Evolutionary conservation across 1,140 invertebrate species (phyloP).

Genomic region (Diuraphis noxia): DNA sequence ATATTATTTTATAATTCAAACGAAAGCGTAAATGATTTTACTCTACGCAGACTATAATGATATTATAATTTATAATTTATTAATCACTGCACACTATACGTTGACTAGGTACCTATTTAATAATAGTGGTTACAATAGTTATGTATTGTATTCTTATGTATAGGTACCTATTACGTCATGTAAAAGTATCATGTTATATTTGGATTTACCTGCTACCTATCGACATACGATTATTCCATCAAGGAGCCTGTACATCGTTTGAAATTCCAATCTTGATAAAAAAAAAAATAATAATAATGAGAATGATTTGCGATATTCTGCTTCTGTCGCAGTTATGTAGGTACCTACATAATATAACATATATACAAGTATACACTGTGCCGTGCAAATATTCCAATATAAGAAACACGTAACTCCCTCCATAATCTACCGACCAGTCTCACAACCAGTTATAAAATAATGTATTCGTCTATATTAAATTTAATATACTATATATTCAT

Average conservation of each 20-base stretch:
- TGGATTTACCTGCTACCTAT: neutral
- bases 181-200: neutral
- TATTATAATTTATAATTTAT: neutral
- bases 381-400: neutral
- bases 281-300: neutral
- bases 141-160: too few relatives aligned
- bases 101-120: neutral
- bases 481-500: neutral
- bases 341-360: neutral
- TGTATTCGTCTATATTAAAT: neutral
- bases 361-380: neutral
- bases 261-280: constrained; percentile 7
- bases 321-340: neutral
- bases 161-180: neutral
- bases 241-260: constrained; percentile 9
- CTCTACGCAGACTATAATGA: neutral
- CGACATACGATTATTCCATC: constrained; percentile 4
- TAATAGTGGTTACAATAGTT: neutral
- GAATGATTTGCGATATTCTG: neutral
- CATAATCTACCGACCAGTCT: neutral
- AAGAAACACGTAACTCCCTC: neutral
- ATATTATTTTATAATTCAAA: neutral
- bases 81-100: constrained; percentile 12
- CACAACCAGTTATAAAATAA: constrained; percentile 1
- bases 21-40: neutral